phyloP scores from a whole-genome alignment of 2,888 invertebrate species.

The Tuberolachnus salignus region DNA sequence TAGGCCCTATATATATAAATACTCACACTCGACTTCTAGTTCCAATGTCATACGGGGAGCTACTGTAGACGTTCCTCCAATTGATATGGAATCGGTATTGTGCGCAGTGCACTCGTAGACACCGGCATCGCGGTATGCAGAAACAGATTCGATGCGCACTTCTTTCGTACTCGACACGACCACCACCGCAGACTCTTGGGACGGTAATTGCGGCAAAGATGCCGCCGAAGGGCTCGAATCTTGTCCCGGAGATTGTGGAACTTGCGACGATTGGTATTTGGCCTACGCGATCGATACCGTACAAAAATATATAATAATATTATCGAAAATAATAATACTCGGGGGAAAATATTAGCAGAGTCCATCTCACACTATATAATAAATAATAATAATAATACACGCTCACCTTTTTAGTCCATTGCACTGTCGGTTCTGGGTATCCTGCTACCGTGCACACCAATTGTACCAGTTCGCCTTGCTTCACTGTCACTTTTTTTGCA shows the following conservation, averaged over 20 bases:
- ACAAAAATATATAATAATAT: too few species aligned
- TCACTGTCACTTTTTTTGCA: conserved; percentile 57
- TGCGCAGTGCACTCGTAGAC: conserved; percentile 65
- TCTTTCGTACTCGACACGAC: conserved; percentile 57
- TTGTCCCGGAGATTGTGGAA: neutral
- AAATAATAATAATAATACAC: neutral
- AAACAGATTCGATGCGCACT: conserved; percentile 14
- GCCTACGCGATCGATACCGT: neutral
- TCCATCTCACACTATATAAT: too few species aligned
- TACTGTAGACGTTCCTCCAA: neutral
- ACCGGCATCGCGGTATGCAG: conserved; percentile 62
- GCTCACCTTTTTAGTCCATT: conserved; percentile 63
- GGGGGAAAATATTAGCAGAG: too few species aligned
- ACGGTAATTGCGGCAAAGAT: neutral
- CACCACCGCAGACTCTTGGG: neutral
- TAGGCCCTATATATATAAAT: neutral
- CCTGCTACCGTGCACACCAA: conserved; percentile 64
- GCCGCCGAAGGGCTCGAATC: neutral
- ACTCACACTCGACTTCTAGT: conserved; percentile 42
- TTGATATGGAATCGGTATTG: conserved; percentile 60
- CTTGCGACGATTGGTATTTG: neutral
- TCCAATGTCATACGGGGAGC: neutral
- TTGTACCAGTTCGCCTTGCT: conserved; percentile 62
- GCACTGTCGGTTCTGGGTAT: conserved; percentile 63
- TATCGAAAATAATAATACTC: too few species aligned